Evolutionary conservation across 2,888 invertebrate genomes (phyloP).

Genomic region (Ochlodes sylvanus): DNA sequence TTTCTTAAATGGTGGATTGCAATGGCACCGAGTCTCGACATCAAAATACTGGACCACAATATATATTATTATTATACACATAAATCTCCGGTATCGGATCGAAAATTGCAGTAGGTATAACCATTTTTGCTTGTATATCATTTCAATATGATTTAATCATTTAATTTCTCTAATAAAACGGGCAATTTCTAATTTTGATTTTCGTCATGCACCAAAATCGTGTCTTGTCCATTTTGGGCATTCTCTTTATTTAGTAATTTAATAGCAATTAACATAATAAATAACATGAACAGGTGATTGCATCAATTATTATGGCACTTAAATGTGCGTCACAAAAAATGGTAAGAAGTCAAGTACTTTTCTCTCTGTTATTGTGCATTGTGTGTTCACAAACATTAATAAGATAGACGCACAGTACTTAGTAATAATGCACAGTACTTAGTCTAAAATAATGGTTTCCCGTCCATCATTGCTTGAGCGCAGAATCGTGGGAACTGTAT

Average conservation of each 20-base stretch:
- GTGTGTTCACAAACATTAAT: not conserved
- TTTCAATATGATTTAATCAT: no score
- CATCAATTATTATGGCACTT: conserved; percentile 12
- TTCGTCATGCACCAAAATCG: no score
- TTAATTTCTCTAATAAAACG: no score
- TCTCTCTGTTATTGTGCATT: not conserved
- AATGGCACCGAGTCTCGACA: no score
- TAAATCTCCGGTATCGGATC: no score
- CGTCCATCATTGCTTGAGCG: conserved; percentile 88
- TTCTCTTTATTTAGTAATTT: not conserved
- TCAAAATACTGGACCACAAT: no score
- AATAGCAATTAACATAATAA: not conserved
- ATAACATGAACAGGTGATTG: conserved; percentile 6
- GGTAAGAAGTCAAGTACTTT: not conserved
- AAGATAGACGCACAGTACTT: not conserved
- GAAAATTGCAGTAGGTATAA: no score
- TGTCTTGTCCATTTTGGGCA: no score
- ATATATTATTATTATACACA: no score
- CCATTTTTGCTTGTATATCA: no score
- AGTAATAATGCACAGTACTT: conserved; percentile 20
- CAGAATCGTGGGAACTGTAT: conserved; percentile 90
- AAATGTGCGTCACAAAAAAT: conserved; percentile 12
- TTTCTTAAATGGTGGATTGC: no score
- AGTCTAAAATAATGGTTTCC: conserved; percentile 66
- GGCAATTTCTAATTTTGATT: no score